These are phyloP conservation scores for Acronicta alni DNA, from an alignment of 2,888 invertebrate species.

Conservation along the genomic window DNA sequence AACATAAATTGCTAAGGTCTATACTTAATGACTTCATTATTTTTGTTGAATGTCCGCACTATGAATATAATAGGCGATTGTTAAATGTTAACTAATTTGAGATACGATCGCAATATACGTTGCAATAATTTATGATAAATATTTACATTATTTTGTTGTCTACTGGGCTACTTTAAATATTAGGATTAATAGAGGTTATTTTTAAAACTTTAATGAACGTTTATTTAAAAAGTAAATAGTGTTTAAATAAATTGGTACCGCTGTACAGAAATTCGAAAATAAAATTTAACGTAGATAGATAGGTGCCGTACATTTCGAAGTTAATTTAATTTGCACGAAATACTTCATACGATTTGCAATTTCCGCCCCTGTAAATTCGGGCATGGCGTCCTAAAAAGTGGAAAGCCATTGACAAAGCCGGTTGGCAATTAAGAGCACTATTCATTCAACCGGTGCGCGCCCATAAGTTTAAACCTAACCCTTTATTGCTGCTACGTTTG, in stretches of 20 bases:
- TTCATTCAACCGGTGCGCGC: slow-evolving; percentile 59
- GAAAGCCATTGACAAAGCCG: slow-evolving; percentile 58
- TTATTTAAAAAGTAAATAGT: too few species aligned
- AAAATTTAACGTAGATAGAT: slow-evolving; percentile 8
- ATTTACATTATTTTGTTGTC: slow-evolving; percentile 4
- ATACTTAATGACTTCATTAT: slow-evolving; percentile 14
- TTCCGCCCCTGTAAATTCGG: slow-evolving; percentile 51
- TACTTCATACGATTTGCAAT: slow-evolving; percentile 52
- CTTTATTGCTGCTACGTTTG: slow-evolving; percentile 52
- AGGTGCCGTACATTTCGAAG: slow-evolving; percentile 28
- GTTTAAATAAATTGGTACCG: too few species aligned
- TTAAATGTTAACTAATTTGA: slow-evolving; percentile 13
- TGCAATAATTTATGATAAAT: slow-evolving; percentile 4
- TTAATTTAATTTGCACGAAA: slow-evolving; percentile 51
- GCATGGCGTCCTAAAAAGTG: slow-evolving; percentile 58
- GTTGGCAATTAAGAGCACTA: slow-evolving; percentile 63
- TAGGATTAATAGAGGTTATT: too few species aligned
- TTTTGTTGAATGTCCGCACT: slow-evolving; percentile 1
- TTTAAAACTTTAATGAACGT: too few species aligned
- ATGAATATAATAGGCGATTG: neutral
- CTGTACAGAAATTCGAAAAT: neutral
- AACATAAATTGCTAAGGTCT: slow-evolving; percentile 30
- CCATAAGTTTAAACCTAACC: slow-evolving; percentile 59
- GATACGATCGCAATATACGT: slow-evolving; percentile 24
- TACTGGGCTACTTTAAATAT: too few species aligned